Evolutionary conservation across 2,113 vertebrate species (phyloP), one percentile per base, ranked within the genome.

Genomic region (Labeo rohita): DNA sequence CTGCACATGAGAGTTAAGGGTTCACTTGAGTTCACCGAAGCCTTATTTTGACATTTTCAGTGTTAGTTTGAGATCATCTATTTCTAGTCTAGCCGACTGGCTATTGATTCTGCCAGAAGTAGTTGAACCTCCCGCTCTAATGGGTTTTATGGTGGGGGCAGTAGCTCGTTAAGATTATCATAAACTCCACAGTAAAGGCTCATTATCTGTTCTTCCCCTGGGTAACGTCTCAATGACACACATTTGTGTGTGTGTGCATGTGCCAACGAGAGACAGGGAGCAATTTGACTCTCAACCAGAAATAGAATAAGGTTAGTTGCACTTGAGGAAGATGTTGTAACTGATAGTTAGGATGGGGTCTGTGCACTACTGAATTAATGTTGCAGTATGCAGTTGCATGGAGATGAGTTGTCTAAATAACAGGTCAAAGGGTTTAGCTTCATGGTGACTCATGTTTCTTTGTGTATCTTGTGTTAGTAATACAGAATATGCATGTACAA

Each of bases 131-230:
- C 59, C 16, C 50, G 9, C 86, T 83, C 78, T 87, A 86, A 86
- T 89, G 61, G 72, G 18, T 84, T 90, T 88, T 80, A 88, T 87
- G 73, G n/a, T 68, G 23, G 81, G 56, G 80, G 78, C 75, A 86
- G 76, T 83, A 82, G 80, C 84, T 83, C 50, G 74, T 88, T 89
- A 88, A 88, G 88, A 88, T 88, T 21, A 87, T 84, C 65, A 82
- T 86, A 76, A 86, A 88, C 59, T 72, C 80, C 15, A 74, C 77
- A 74, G 88, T 88, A 83, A 89, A 87, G 54, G 59, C 50, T 85
- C 65, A 89, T 90, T 88, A 88, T 85, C 56, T 63, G 77, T 54
- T 79, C 73, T 61, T 85, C 84, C 83, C 78, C 34, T 54, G 72
- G 84, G 83, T 49, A 80, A 83, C 49, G 39, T 83, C 47, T 78